phyloP scores from a whole-genome alignment of 2,113 vertebrate genomes.

The Centrocercus urophasianus region DNA sequence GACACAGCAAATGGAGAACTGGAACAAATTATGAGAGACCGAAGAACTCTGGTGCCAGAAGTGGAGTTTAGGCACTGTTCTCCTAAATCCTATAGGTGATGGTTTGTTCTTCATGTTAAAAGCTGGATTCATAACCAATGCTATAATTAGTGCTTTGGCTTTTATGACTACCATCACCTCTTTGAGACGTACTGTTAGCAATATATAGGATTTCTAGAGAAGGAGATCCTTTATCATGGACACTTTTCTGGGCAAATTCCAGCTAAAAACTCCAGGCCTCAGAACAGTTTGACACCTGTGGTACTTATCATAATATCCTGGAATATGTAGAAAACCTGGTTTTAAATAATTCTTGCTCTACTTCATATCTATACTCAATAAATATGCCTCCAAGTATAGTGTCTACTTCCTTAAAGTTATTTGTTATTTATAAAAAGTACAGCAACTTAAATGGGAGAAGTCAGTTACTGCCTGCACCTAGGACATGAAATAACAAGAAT shows the following conservation, averaged over 20 bases:
- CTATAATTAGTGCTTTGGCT: background rate
- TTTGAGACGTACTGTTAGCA: background rate
- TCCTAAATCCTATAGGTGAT: background rate
- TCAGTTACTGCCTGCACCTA: background rate
- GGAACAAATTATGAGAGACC: background rate
- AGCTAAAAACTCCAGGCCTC: background rate
- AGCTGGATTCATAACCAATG: background rate
- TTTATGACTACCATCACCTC: background rate
- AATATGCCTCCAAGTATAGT: background rate
- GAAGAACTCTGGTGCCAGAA: background rate
- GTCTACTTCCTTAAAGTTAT: background rate
- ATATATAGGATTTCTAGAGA: background rate
- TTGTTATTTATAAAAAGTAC: background rate
- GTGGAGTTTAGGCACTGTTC: background rate
- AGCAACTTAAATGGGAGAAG: background rate
- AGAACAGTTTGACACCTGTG: background rate
- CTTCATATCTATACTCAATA: background rate
- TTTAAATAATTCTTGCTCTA: background rate
- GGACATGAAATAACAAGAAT: background rate
- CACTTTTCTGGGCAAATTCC: background rate
- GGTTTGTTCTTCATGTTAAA: background rate
- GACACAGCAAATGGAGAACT: background rate
- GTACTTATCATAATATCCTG: background rate
- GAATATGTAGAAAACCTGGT: background rate
- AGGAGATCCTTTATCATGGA: fast-evolving